Evolutionary conservation across 2,113 vertebrate species (phyloP).

Genomic region (Pteropus alecto): DNA sequence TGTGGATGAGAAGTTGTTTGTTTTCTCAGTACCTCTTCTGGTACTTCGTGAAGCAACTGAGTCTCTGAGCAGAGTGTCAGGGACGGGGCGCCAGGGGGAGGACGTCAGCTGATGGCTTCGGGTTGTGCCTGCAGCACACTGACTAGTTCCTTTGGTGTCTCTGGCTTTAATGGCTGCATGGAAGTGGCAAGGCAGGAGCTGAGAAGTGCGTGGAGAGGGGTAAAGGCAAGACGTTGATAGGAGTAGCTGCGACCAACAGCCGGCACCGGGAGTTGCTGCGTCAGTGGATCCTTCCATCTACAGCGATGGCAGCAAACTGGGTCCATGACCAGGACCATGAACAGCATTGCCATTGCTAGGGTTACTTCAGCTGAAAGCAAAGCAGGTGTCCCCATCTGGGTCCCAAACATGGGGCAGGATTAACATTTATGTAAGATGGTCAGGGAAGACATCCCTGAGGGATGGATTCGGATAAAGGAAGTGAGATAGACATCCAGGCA

Average conservation of each 20-base stretch:
- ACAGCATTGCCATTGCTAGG: background rate
- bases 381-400: background rate
- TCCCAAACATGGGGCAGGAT: background rate
- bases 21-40: background rate
- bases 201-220: background rate
- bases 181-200: background rate
- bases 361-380: background rate
- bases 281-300: background rate
- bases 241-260: background rate
- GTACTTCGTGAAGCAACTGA: background rate
- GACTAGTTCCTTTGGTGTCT: background rate
- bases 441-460: background rate
- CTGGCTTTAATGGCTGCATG: background rate
- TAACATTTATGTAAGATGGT: background rate
- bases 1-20: background rate
- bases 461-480: background rate
- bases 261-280: background rate
- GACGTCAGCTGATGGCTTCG: background rate
- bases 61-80: background rate
- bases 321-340: too few species aligned
- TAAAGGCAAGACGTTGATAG: background rate
- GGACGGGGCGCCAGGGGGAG: background rate
- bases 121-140: background rate
- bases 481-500: background rate
- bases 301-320: fast-evolving